A percentile compares a stretch with the other conserved stretches of the same genome.
These are phyloP conservation scores for Monochamus saltuarius DNA, from an alignment of 1,140 invertebrate species.

Conservation along the genomic window DNA sequence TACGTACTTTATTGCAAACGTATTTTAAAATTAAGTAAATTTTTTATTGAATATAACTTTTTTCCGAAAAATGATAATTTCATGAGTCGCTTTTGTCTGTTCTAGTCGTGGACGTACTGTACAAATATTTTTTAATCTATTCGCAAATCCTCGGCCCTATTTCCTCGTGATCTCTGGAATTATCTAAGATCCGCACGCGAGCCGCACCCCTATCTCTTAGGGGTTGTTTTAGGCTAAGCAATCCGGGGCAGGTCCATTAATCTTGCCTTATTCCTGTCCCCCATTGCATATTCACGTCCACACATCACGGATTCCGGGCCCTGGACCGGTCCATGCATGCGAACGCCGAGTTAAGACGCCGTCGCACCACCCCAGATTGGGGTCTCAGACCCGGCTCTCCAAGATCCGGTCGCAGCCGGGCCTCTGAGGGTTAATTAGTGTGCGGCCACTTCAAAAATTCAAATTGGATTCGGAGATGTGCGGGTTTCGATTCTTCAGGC, in stretches of 20 bases:
- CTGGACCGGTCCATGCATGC: slow-evolving; percentile 32
- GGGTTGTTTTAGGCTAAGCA: slow-evolving; percentile 50
- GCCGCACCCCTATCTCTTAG: no score
- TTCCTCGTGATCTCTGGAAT: no score
- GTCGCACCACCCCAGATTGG: slow-evolving; percentile 32
- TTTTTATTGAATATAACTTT: no score
- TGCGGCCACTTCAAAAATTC: slow-evolving; percentile 16
- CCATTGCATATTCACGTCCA: slow-evolving; percentile 53
- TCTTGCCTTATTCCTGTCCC: slow-evolving; percentile 49
- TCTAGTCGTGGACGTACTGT: no score
- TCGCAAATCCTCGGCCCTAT: no score
- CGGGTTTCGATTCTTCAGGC: neutral
- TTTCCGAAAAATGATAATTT: no score
- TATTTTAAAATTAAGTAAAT: no score
- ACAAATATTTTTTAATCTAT: no score
- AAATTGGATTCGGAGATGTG: slow-evolving; percentile 13
- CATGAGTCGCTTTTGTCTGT: no score
- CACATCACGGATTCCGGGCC: slow-evolving; percentile 48
- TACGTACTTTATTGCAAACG: no score
- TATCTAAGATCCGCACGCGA: no score
- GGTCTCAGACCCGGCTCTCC: slow-evolving; percentile 33
- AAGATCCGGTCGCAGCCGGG: slow-evolving; percentile 34
- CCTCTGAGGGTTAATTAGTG: slow-evolving; percentile 38
- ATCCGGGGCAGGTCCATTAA: slow-evolving; percentile 50
- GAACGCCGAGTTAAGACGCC: slow-evolving; percentile 31